These are phyloP conservation scores for Pitangus sulphuratus DNA, from an alignment of 2,797 vertebrate species.

Conservation along the genomic window DNA sequence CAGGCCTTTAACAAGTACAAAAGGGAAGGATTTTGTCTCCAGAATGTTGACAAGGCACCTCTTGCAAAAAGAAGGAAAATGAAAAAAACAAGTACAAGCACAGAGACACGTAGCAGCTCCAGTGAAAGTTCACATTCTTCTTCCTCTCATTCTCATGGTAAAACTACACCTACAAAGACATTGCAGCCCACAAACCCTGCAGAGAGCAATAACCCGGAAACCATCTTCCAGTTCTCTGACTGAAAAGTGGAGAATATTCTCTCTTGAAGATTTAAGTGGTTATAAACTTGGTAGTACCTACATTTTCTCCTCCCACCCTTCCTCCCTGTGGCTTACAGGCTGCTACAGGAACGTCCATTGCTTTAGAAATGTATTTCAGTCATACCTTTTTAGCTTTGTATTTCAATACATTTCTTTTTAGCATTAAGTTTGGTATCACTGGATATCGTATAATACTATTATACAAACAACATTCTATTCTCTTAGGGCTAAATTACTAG, in stretches of 20 bases:
- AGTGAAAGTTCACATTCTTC: slow-evolving; percentile 96
- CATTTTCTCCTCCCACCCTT: not conserved
- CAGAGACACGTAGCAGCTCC: slow-evolving; percentile 97
- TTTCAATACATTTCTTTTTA: slow-evolving; percentile 47
- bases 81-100: slow-evolving; percentile 98
- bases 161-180: slow-evolving; percentile 81
- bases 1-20: slow-evolving; percentile 99
- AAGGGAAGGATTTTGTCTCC: slow-evolving; percentile 97
- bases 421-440: slow-evolving; percentile 55
- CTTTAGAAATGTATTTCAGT: slow-evolving; percentile 45
- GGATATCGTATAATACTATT: slow-evolving; percentile 52
- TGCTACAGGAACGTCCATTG: not conserved
- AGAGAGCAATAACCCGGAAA: slow-evolving; percentile 74
- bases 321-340: not conserved
- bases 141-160: slow-evolving; percentile 92
- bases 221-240: slow-evolving; percentile 90
- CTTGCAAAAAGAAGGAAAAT: slow-evolving; percentile 97
- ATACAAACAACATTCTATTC: slow-evolving; percentile 10
- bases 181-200: slow-evolving; percentile 75
- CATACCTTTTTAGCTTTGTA: slow-evolving; percentile 50
- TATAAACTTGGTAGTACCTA: not conserved
- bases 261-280: slow-evolving; percentile 43
- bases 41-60: slow-evolving; percentile 98
- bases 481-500: slow-evolving; percentile 24
- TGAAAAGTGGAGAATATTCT: slow-evolving; percentile 69